A percentile compares a stretch with the other conserved stretches of the same genome.
phyloP scores from a whole-genome alignment of 2,797 vertebrate genomes.

The Odontamblyopus lacepedii region DNA sequence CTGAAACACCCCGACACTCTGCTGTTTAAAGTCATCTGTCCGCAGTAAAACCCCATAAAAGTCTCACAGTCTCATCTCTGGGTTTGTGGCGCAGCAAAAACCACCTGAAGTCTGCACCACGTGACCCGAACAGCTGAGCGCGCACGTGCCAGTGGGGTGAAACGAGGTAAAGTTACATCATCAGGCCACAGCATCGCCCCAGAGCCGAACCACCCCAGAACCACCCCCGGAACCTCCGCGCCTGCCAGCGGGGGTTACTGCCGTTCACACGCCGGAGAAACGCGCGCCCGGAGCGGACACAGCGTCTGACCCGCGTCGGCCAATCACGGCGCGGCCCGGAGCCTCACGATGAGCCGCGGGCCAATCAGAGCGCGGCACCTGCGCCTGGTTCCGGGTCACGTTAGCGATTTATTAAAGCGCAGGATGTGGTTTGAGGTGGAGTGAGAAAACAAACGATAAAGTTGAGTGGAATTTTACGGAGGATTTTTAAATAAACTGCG shows the following conservation, averaged over 20 bases:
- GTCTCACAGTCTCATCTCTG: no score
- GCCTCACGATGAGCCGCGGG: slow-evolving; percentile 62
- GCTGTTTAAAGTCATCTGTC: no score
- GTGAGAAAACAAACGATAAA: no score
- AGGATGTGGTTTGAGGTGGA: no score
- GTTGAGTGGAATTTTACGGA: no score
- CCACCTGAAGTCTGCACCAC: background rate
- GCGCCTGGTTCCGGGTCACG: background rate
- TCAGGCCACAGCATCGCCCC: slow-evolving; percentile 18
- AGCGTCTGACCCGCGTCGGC: slow-evolving; percentile 66
- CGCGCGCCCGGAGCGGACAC: slow-evolving; percentile 24
- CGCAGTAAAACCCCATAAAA: background rate
- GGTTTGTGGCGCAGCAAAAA: no score
- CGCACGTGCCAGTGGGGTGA: slow-evolving; percentile 36
- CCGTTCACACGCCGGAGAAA: slow-evolving; percentile 57
- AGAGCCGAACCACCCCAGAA: slow-evolving; percentile 7
- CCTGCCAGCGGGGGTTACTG: slow-evolving; percentile 63
- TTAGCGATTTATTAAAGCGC: no score
- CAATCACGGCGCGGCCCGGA: slow-evolving; percentile 61
- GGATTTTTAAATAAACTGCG: no score
- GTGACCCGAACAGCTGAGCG: background rate
- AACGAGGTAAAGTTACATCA: slow-evolving; percentile 29
- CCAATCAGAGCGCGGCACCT: slow-evolving; percentile 57
- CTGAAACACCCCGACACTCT: no score
- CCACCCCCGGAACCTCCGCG: background rate